These are phyloP conservation scores for Megaptera novaeangliae DNA, from an alignment of 2,113 vertebrate species.

Conservation along the genomic window DNA sequence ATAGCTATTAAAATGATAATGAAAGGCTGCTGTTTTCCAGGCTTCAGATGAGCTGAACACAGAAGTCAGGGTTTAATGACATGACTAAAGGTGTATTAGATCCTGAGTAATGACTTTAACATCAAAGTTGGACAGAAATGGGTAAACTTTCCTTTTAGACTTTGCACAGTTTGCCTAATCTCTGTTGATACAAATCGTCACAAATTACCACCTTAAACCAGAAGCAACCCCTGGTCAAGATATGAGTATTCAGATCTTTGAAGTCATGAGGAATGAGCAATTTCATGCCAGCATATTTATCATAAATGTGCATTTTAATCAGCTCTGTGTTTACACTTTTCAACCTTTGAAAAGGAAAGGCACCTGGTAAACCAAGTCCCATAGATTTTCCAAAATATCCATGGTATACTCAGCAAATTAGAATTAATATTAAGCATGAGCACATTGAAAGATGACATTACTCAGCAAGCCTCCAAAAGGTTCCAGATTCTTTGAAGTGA, in stretches of 20 bases:
- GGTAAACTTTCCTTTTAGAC: background rate
- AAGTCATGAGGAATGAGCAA: background rate
- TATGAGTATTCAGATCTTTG: background rate
- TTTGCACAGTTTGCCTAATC: background rate
- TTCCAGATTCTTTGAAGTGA: slow-evolving; percentile 52
- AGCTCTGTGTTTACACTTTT: slow-evolving; percentile 28
- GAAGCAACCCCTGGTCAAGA: background rate
- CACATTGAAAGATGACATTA: slow-evolving; percentile 20
- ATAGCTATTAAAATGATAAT: background rate
- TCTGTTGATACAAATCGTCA: background rate
- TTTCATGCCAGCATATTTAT: background rate
- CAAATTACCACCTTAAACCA: background rate
- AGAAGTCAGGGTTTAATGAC: background rate
- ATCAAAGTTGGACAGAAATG: background rate
- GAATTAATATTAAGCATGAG: slow-evolving; percentile 40
- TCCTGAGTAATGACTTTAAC: background rate
- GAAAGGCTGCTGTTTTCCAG: background rate
- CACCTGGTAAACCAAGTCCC: slow-evolving; percentile 13
- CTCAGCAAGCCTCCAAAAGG: slow-evolving; percentile 15
- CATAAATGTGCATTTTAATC: slow-evolving; percentile 25
- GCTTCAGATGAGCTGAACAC: background rate
- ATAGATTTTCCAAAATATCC: slow-evolving; percentile 8
- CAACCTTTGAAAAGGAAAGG: background rate
- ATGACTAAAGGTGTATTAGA: background rate
- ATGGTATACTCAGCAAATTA: slow-evolving; percentile 47